Base-by-base conservation (phyloP, 2,113 vertebrate species). In the Notarius quadriscutis region DNA sequence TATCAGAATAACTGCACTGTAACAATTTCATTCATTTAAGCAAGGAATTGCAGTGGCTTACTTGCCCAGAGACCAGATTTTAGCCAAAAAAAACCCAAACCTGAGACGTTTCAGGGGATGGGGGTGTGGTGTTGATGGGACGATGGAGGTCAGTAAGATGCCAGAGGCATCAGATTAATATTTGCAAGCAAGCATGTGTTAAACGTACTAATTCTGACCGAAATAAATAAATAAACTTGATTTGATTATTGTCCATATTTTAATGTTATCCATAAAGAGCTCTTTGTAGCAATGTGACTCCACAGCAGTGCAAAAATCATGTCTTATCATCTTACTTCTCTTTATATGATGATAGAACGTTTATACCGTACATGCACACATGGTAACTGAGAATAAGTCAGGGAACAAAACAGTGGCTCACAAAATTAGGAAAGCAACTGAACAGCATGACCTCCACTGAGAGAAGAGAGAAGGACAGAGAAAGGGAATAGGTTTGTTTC, bases 371-470 rank as follows among this genome's bases (percentile, higher is more conserved):
- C 78, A 81, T 81, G 55, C 78, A 81, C 27, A 60, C 60, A 58
- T 22, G 17, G 4, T 30, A 30, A 80, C 53, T 57, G 27, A 80
- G n/a, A 57, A 80, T 30, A 57, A 57, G 9, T 81, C 27, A 34
- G 27, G 17, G 34, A 34, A 79, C 90, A 92, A 92, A 91, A 92
- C 92, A 60, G 11, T 81, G 81, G 84, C 71, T 41, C 18, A 41
- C 86, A 89, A 55, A 91, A 48, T 41, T 41, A 89, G 93, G 86
- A 67, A 58, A 18, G 60, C 62, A 57, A 53, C 62, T 55, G 30
- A 67, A 86, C 51, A 81, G 77, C 85, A 81, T 17, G 63, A 58
- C 14, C 51, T 71, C 22, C 22, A 81, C 30, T 81, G 63, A 14
- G 63, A 88, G 15, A 63, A 41, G 41, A 41, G 51, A 92, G 55